Conservation (phyloP, 2,113 vertebrate species). For the Nesogale talazaci region DNA sequence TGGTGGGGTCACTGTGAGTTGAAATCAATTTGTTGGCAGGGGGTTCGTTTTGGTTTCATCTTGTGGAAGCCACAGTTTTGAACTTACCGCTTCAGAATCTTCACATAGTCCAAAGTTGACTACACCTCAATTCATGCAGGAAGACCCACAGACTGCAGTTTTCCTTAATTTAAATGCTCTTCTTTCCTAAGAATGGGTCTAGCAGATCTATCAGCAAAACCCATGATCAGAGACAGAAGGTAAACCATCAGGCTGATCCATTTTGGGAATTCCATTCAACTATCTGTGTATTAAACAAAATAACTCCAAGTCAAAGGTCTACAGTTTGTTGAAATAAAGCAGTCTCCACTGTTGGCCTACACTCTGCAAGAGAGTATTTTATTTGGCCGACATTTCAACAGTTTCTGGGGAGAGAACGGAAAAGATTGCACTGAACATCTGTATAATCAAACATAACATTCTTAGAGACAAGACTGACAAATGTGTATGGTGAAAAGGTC, state of each 20-base stretch:
- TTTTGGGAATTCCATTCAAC: not conserved
- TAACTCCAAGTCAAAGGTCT: not conserved
- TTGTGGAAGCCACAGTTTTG: too few species aligned
- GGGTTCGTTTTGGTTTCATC: too few species aligned
- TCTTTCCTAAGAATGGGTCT: not conserved
- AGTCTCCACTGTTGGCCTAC: not conserved
- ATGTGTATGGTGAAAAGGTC: not conserved
- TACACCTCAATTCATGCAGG: not conserved
- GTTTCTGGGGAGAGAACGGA: not conserved
- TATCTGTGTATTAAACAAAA: constrained; percentile 1
- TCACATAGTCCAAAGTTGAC: too few species aligned
- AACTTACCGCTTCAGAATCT: too few species aligned
- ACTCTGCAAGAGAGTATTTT: constrained; percentile 1
- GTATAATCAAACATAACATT: not conserved
- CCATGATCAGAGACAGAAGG: not conserved
- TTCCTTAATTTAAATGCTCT: not conserved
- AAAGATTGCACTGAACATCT: constrained; percentile 14
- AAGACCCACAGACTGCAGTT: not conserved
- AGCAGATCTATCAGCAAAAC: not conserved
- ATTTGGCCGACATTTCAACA: constrained; percentile 47
- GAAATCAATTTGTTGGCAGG: too few species aligned
- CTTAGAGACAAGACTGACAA: not conserved
- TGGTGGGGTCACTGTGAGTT: too few species aligned
- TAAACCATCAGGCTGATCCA: not conserved
- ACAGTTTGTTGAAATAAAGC: constrained; percentile 10